Evolutionary conservation across 1,140 invertebrate genomes (phyloP).

Genomic region (Cherax quadricarinatus): DNA sequence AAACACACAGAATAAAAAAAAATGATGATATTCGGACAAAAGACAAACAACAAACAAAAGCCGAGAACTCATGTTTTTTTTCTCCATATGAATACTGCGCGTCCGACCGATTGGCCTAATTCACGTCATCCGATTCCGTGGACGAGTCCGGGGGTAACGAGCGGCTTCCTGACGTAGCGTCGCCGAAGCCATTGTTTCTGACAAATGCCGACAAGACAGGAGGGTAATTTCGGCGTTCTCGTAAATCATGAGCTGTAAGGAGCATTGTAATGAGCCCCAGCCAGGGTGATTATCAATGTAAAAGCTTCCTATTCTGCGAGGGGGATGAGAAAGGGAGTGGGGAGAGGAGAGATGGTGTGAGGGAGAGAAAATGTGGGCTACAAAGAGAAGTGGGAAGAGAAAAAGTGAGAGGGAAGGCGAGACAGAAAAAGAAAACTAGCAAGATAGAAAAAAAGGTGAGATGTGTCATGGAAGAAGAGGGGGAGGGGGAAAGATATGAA

Average conservation of each 20-base stretch:
- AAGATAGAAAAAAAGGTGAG: too few relatives aligned
- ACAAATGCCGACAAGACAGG: slow-evolving; percentile 51
- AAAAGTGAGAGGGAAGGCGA: too few relatives aligned
- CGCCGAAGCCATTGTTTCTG: slow-evolving; percentile 42
- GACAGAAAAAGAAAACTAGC: too few relatives aligned
- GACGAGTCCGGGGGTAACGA: slow-evolving; percentile 25
- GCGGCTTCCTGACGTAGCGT: slow-evolving; percentile 47
- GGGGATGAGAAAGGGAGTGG: not conserved
- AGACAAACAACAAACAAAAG: not conserved
- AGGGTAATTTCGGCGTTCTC: slow-evolving; percentile 48
- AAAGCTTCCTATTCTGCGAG: slow-evolving; percentile 28
- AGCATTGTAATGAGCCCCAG: slow-evolving; percentile 43
- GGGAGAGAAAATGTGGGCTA: too few relatives aligned
- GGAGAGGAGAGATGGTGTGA: too few relatives aligned
- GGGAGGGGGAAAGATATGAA: too few relatives aligned
- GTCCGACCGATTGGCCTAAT: slow-evolving; percentile 1
- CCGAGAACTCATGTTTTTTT: not conserved
- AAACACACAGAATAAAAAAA: not conserved
- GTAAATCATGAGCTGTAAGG: slow-evolving; percentile 50
- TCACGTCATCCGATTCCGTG: slow-evolving; percentile 19
- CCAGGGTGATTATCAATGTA: slow-evolving; percentile 43
- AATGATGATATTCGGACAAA: not conserved
- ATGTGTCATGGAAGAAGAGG: too few relatives aligned
- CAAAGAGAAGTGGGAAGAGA: too few relatives aligned
- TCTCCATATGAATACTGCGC: too few relatives aligned